phyloP scores from a whole-genome alignment of 2,113 vertebrate species.

The Cyprinus carpio region DNA sequence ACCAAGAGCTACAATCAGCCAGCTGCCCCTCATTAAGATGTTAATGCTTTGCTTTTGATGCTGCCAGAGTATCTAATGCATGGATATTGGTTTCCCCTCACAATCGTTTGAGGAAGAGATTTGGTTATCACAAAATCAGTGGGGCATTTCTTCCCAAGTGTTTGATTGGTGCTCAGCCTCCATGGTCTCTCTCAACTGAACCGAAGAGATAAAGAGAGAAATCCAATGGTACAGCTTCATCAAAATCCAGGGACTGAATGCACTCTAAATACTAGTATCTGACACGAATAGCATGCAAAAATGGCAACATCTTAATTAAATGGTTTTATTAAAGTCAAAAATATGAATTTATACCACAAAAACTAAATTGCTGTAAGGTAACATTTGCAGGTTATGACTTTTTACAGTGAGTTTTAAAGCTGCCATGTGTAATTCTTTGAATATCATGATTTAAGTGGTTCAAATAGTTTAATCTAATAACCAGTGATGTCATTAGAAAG shows the following conservation, averaged over 20 bases:
- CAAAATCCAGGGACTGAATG: not conserved
- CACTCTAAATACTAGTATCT: not conserved
- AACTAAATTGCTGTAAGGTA: not conserved
- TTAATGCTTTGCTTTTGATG: conserved; percentile 34
- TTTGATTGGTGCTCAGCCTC: conserved; percentile 14
- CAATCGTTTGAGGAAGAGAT: conserved; percentile 11
- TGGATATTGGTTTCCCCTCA: conserved; percentile 7
- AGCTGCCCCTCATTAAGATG: conserved; percentile 36
- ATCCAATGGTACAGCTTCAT: not conserved
- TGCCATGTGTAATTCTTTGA: too few species aligned
- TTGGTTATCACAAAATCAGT: conserved; percentile 8
- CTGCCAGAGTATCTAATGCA: conserved; percentile 12
- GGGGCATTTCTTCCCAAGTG: conserved; percentile 7
- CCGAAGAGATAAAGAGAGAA: not conserved
- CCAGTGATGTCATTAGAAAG: too few species aligned
- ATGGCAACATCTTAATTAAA: not conserved
- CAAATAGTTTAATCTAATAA: too few species aligned
- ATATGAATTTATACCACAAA: not conserved
- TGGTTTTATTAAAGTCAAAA: not conserved
- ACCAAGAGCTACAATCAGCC: conserved; percentile 17
- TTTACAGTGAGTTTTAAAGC: too few species aligned
- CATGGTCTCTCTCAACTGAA: not conserved
- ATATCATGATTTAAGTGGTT: too few species aligned
- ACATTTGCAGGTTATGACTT: not conserved
- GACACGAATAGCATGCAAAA: not conserved